Base-by-base conservation (phyloP, 1,140 invertebrate species). In the Drosophila saltans region DNA sequence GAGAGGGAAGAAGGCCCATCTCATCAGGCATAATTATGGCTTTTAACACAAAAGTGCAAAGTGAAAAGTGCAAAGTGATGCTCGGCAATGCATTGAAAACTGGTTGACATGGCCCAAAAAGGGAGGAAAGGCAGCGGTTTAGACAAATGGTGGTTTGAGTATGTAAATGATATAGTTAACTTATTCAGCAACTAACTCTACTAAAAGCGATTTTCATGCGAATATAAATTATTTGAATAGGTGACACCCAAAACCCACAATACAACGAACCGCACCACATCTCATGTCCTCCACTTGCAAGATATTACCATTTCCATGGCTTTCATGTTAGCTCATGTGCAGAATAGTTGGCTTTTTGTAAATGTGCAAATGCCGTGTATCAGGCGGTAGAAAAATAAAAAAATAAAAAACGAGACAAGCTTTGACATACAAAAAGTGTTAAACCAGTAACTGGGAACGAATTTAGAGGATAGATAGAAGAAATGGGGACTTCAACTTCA, bases 11-110 rank as follows among this genome's bases (percentile, higher is more conserved):
- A 16, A 7, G 76, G 41, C 61, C 74, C 69, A 39, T 39, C 57
- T 58, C 57, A 58, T 58, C 57, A 58, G 57, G n/a, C 57, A 58
- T 73, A 80, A 80, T 80, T 80, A 80, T 73, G 66, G 77, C 77
- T 80, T 80, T 80, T 80, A 80, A 67, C 74, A 76, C 74, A 72
- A 67, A 66, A 76, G 77, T 80, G 77, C 72, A 76, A 76, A 73
- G 74, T 72, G 69, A 43, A 77, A 76, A 68, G 56, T 58, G 56
- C 64, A 59, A 59, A 67, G 72, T 68, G 68, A 72, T 76, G 72
- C 72, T 73, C 66, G 63, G 45, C 7, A 52, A 78, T 78, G 74
- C 76, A 76, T 79, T 80, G 77, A 77, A 77, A 77, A 66, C 16
- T 59, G 68, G 77, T 72, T 79, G 77, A 79, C 77, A 76, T 36